phyloP scores from a whole-genome alignment of 2,888 invertebrate genomes.

The Gibbula magus region DNA sequence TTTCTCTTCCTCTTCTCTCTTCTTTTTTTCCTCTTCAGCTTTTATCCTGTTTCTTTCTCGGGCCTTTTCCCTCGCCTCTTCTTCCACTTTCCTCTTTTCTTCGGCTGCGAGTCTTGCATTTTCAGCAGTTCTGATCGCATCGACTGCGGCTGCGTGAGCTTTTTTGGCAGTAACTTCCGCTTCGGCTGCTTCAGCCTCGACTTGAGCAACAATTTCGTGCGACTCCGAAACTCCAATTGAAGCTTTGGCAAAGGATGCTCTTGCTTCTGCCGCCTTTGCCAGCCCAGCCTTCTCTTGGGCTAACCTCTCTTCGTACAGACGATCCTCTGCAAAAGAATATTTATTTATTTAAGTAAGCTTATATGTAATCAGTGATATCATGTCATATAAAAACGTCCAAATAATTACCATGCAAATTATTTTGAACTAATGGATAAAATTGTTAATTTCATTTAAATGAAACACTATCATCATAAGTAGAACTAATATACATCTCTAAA shows the following conservation, averaged over 20 bases:
- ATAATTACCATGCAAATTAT: no score
- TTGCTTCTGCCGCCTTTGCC: slow-evolving; percentile 54
- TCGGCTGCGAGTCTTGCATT: slow-evolving; percentile 54
- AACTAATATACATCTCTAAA: no score
- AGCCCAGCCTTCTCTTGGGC: slow-evolving; percentile 51
- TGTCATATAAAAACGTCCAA: no score
- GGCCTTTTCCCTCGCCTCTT: slow-evolving; percentile 51
- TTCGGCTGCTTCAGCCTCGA: slow-evolving; percentile 49
- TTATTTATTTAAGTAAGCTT: no score
- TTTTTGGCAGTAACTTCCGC: slow-evolving; percentile 51
- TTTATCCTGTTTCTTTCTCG: slow-evolving; percentile 49
- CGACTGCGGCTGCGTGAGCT: slow-evolving; percentile 48
- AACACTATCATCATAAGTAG: no score
- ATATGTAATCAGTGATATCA: no score
- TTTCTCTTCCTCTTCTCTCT: slow-evolving; percentile 54
- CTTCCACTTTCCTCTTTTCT: slow-evolving; percentile 51
- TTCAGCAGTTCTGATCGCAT: slow-evolving; percentile 44
- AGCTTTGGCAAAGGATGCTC: slow-evolving; percentile 49
- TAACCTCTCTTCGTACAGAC: slow-evolving; percentile 45
- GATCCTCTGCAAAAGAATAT: neutral
- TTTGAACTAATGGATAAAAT: no score
- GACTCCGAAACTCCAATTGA: slow-evolving; percentile 49
- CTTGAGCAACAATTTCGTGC: slow-evolving; percentile 46
- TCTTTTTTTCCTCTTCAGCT: slow-evolving; percentile 54
- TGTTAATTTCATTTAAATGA: no score